Evolutionary conservation across 2,888 invertebrate genomes (phyloP).

Genomic region (Archips xylosteana): DNA sequence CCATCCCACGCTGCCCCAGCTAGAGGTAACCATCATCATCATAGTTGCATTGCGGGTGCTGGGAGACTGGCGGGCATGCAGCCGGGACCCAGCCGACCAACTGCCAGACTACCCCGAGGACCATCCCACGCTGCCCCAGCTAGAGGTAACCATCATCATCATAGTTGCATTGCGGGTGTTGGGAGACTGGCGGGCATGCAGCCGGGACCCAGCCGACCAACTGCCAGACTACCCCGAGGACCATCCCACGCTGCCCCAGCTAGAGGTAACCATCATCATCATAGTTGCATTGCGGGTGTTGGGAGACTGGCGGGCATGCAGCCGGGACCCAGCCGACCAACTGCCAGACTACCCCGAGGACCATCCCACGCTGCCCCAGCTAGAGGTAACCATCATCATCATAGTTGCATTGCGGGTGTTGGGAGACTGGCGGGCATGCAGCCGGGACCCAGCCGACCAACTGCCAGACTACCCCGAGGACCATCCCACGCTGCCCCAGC

Average conservation of each 20-base stretch:
- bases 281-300: constrained; percentile 59
- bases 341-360: constrained; percentile 93
- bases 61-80: constrained; percentile 88
- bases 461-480: constrained; percentile 93
- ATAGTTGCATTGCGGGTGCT: constrained; percentile 59
- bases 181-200: constrained; percentile 88
- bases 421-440: constrained; percentile 88
- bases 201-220: constrained; percentile 89
- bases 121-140: constrained; percentile 55
- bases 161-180: constrained; percentile 59
- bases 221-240: constrained; percentile 93
- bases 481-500: constrained; percentile 55
- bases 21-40: constrained; percentile 50
- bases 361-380: constrained; percentile 55
- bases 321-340: constrained; percentile 89
- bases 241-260: constrained; percentile 55
- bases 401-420: constrained; percentile 59
- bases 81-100: constrained; percentile 89
- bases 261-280: constrained; percentile 50
- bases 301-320: constrained; percentile 88
- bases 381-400: constrained; percentile 50
- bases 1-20: constrained; percentile 55
- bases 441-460: constrained; percentile 89
- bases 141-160: constrained; percentile 50
- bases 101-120: constrained; percentile 93